These are phyloP conservation scores for Pyrochroa serraticornis DNA, from an alignment of 2,888 invertebrate species.

Conservation along the genomic window DNA sequence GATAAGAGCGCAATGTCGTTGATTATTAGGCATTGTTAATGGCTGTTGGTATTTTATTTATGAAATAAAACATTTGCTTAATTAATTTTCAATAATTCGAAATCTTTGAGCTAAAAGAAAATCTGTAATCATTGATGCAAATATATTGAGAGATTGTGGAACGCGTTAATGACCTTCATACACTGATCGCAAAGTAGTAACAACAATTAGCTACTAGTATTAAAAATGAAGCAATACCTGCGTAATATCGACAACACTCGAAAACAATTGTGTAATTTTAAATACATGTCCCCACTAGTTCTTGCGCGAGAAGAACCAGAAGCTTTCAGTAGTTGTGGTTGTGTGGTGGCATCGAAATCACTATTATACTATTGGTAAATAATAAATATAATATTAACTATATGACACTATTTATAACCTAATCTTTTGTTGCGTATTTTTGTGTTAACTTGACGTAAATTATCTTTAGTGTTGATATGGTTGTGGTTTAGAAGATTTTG, in stretches of 20 bases:
- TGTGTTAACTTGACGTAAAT: no score
- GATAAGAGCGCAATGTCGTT: slow-evolving; percentile 1
- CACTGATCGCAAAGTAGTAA: no score
- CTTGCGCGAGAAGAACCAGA: background rate
- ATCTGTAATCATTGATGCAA: slow-evolving; percentile 8
- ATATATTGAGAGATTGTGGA: no score
- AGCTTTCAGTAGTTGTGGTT: background rate
- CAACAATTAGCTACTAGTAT: background rate
- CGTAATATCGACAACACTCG: background rate
- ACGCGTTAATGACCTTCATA: no score
- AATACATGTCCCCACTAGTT: background rate
- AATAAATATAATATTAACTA: no score
- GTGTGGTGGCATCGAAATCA: no score
- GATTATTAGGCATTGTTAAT: background rate
- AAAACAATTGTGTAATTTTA: slow-evolving; percentile 11
- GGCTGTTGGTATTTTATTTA: background rate
- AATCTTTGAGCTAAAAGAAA: background rate
- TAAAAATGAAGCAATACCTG: background rate
- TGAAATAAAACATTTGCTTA: slow-evolving; percentile 19
- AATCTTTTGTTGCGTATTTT: no score
- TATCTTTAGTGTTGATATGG: no score
- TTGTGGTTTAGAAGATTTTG: no score
- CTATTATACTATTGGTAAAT: no score
- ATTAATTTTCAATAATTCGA: background rate
- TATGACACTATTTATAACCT: no score